Conservation (phyloP, 2,888 invertebrate genomes). For the Blastobasis lacticolella region DNA sequence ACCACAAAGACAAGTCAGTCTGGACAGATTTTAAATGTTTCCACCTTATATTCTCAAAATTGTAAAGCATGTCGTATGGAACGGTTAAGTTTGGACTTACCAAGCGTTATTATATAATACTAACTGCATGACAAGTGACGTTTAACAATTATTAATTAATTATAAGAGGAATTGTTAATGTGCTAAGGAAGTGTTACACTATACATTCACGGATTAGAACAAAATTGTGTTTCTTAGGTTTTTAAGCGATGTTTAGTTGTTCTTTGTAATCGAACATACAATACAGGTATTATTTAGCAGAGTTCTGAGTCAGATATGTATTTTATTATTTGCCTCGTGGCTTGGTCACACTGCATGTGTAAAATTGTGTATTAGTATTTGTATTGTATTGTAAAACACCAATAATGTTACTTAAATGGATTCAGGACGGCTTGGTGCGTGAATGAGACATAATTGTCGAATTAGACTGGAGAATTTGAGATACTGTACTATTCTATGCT, state of each 20-base stretch:
- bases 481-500: slow-evolving; percentile 73
- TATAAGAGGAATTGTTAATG: slow-evolving; percentile 41
- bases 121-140: slow-evolving; percentile 62
- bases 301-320: slow-evolving; percentile 22
- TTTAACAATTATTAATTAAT: slow-evolving; percentile 35
- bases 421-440: slow-evolving; percentile 42
- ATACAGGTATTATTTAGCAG: slow-evolving; percentile 12
- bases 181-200: slow-evolving; percentile 15
- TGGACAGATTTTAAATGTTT: slow-evolving; percentile 1
- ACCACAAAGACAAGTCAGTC: too few relatives aligned
- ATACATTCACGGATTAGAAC: slow-evolving; percentile 44
- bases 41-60: not conserved
- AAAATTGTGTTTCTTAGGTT: slow-evolving; percentile 43
- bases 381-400: slow-evolving; percentile 31
- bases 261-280: slow-evolving; percentile 30
- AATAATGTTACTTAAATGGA: slow-evolving; percentile 30
- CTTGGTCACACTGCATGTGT: slow-evolving; percentile 1
- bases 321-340: slow-evolving; percentile 8
- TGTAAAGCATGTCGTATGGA: slow-evolving; percentile 14
- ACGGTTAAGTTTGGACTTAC: slow-evolving; percentile 42
- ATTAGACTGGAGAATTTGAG: slow-evolving; percentile 61
- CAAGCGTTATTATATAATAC: slow-evolving; percentile 38
- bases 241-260: slow-evolving; percentile 20
- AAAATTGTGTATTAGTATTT: slow-evolving; percentile 23
- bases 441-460: slow-evolving; percentile 42